Evolutionary conservation across 2,113 vertebrate genomes (phyloP).

Genomic region (Pelodiscus sinensis): DNA sequence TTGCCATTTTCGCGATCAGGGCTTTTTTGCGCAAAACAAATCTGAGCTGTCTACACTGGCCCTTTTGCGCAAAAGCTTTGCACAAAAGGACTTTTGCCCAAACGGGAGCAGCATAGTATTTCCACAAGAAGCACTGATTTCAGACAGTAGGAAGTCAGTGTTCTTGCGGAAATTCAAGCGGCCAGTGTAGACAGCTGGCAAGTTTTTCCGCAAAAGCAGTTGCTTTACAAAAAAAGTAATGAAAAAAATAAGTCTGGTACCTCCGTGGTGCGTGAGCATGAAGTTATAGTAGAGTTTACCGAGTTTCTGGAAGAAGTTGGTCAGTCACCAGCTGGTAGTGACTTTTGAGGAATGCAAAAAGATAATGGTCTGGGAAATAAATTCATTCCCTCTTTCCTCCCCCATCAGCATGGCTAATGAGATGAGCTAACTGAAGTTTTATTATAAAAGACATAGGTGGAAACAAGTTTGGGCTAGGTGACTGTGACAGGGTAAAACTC

Average conservation of each 20-base stretch:
- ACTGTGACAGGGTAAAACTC: no score
- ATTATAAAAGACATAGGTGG: neutral
- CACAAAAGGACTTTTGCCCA: no score
- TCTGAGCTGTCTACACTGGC: no score
- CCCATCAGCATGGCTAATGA: neutral
- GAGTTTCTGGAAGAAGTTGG: neutral
- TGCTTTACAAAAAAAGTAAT: neutral
- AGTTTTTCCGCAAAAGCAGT: no score
- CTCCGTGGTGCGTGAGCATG: neutral
- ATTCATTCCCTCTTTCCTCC: neutral
- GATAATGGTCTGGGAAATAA: neutral
- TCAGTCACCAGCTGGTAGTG: neutral
- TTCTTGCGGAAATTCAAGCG: no score
- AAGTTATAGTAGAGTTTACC: neutral
- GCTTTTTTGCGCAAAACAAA: no score
- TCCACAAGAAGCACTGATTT: no score
- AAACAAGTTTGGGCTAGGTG: neutral
- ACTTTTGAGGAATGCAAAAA: neutral
- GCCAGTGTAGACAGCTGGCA: no score
- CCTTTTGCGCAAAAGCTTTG: no score
- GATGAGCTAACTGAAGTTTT: neutral
- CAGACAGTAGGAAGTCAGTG: no score
- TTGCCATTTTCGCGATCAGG: no score
- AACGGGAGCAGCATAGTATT: no score
- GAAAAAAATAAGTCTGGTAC: neutral